Percentiles rank a stretch among this genome's conserved stretches.
phyloP scores from a whole-genome alignment of 92 coral and sea anemone species.

The Umimayanthus chanpuru region DNA sequence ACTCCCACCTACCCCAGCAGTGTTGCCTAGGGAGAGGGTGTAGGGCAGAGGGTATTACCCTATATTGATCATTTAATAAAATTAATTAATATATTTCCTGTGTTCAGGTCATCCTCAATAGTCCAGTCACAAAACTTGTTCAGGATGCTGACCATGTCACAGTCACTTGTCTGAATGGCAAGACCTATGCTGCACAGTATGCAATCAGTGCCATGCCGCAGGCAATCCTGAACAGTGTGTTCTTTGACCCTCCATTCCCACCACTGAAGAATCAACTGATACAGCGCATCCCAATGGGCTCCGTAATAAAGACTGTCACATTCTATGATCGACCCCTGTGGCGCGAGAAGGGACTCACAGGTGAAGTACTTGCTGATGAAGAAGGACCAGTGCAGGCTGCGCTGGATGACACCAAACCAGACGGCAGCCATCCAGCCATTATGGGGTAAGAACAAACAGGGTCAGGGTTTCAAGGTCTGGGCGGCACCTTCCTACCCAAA shows the following conservation, averaged over 20 bases:
- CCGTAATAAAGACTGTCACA: conserved; percentile 90
- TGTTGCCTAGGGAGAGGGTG: too few relatives aligned
- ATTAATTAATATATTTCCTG: not conserved
- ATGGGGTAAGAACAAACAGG: conserved; percentile 97
- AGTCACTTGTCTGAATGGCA: conserved; percentile 89
- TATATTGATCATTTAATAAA: too few relatives aligned
- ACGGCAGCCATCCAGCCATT: conserved; percentile 93
- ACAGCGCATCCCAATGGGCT: conserved; percentile 97
- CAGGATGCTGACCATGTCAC: conserved; percentile 77
- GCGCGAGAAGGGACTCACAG: conserved; percentile 83
- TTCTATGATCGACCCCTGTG: conserved; percentile 89
- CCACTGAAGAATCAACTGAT: conserved; percentile 91
- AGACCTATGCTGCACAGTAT: conserved; percentile 79
- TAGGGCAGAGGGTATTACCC: too few relatives aligned
- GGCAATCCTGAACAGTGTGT: conserved; percentile 82
- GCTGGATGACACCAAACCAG: conserved; percentile 93
- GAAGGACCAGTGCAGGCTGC: conserved; percentile 88
- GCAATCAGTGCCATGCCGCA: conserved; percentile 98
- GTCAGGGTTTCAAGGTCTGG: too few relatives aligned
- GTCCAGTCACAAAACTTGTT: conserved; percentile 70
- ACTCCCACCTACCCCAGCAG: too few relatives aligned
- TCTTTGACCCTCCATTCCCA: conserved; percentile 93
- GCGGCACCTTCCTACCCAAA: too few relatives aligned
- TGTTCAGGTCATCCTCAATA: conserved; percentile 79
- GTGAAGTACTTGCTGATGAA: conserved; percentile 77